Evolutionary conservation across 1,140 invertebrate species (phyloP).

Genomic region (Zaprionus kolodkinae): DNA sequence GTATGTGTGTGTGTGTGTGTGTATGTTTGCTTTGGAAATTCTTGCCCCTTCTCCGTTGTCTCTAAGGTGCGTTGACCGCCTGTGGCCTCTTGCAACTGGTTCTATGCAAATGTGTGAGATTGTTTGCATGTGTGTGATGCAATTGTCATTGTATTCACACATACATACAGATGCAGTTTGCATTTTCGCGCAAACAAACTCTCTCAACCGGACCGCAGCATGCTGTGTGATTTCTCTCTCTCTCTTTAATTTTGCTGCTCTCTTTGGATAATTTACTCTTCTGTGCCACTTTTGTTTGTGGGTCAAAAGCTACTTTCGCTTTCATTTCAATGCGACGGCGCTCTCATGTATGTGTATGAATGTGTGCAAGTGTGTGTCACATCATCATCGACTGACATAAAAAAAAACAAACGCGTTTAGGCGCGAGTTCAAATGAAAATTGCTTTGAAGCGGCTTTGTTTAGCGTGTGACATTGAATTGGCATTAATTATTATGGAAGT

Average conservation of each 20-base stretch:
- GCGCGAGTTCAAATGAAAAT: constrained; percentile 22
- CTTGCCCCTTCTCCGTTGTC: constrained; percentile 28
- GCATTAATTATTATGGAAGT: constrained; percentile 40
- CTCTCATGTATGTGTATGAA: constrained; percentile 37
- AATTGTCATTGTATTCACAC: not conserved
- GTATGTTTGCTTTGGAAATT: not conserved
- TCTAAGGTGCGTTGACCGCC: constrained; percentile 58
- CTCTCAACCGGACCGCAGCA: not conserved
- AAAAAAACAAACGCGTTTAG: not conserved
- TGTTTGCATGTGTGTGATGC: not conserved
- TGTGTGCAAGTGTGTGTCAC: not conserved
- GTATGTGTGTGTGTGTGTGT: not conserved
- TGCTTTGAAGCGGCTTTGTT: constrained; percentile 37
- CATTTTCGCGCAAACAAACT: constrained; percentile 10
- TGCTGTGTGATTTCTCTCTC: constrained; percentile 10
- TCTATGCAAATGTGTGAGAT: not conserved
- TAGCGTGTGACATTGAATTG: constrained; percentile 53
- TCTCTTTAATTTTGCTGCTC: constrained; percentile 15
- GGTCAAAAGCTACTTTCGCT: constrained; percentile 66
- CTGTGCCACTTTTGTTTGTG: constrained; percentile 56
- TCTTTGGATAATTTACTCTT: constrained; percentile 42
- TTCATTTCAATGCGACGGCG: constrained; percentile 61
- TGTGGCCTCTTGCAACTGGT: constrained; percentile 17
- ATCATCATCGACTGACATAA: not conserved
- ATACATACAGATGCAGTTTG: constrained; percentile 16